phyloP scores from a whole-genome alignment of 2,888 invertebrate genomes.

The Toxonevra muliebris region DNA sequence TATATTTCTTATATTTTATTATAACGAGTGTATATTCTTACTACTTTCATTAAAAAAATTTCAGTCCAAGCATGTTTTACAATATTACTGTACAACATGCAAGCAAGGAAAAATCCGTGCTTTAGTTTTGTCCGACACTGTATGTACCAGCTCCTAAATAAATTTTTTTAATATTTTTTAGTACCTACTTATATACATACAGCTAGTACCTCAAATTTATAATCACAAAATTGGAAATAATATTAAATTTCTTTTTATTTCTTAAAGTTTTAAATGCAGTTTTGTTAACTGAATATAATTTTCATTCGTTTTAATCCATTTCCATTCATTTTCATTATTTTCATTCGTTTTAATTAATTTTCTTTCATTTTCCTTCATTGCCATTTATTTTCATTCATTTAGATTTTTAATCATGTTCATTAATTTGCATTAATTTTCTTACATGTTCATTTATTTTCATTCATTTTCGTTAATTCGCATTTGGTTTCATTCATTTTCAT shows the following conservation, averaged over 20 bases:
- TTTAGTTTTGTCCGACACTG: no score
- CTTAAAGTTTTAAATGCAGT: not conserved
- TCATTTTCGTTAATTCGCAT: not conserved
- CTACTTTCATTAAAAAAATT: no score
- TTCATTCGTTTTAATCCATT: not conserved
- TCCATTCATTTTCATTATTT: not conserved
- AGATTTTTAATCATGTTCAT: not conserved
- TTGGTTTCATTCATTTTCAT: not conserved
- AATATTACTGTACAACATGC: no score
- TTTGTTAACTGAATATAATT: not conserved
- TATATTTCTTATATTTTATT: no score
- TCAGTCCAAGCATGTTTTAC: no score
- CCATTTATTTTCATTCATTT: not conserved
- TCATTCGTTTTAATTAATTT: not conserved
- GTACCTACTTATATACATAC: no score
- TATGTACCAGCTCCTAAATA: no score
- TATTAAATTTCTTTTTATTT: conserved; percentile 11
- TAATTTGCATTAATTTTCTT: not conserved
- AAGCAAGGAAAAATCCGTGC: no score
- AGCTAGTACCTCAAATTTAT: no score
- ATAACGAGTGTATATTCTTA: no score
- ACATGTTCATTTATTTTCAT: not conserved
- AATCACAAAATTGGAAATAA: no score
- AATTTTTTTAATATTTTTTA: no score
- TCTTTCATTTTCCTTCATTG: not conserved